Percentiles rank a stretch among this genome's conserved stretches.
Conservation (phyloP, 2,113 vertebrate genomes). For the Onychostruthus taczanowskii region DNA sequence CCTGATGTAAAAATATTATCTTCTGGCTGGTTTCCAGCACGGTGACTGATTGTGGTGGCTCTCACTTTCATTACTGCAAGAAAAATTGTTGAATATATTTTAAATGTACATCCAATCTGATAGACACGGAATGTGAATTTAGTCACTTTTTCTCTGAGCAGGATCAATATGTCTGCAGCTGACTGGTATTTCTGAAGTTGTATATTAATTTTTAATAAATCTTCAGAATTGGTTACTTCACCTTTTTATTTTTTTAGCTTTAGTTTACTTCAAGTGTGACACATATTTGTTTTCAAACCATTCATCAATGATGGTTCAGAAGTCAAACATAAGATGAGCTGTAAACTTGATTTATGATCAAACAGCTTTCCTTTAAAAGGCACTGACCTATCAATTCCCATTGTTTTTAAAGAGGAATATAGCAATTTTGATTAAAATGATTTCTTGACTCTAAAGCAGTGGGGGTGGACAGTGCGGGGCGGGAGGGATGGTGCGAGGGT, state of each 20-base stretch:
- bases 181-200: background rate
- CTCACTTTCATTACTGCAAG: background rate
- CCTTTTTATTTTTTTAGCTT: background rate
- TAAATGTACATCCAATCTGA: background rate
- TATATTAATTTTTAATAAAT: background rate
- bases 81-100: background rate
- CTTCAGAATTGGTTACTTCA: background rate
- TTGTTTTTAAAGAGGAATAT: background rate
- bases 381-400: background rate
- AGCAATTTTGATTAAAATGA: background rate
- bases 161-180: background rate
- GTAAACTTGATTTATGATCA: background rate
- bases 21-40: constrained; percentile 1
- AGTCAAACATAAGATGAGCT: background rate
- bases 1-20: background rate
- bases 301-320: background rate
- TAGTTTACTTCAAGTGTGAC: background rate
- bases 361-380: background rate
- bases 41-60: background rate
- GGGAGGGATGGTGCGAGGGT: fast-evolving
- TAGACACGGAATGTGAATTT: background rate
- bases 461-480: fast-evolving
- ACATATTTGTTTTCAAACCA: background rate
- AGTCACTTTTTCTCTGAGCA: background rate
- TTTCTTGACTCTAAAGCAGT: background rate